Evolutionary conservation across 2,113 vertebrate species (phyloP), one percentile per base, ranked within the genome.

Genomic region (Pseudorectes ferrugineus): DNA sequence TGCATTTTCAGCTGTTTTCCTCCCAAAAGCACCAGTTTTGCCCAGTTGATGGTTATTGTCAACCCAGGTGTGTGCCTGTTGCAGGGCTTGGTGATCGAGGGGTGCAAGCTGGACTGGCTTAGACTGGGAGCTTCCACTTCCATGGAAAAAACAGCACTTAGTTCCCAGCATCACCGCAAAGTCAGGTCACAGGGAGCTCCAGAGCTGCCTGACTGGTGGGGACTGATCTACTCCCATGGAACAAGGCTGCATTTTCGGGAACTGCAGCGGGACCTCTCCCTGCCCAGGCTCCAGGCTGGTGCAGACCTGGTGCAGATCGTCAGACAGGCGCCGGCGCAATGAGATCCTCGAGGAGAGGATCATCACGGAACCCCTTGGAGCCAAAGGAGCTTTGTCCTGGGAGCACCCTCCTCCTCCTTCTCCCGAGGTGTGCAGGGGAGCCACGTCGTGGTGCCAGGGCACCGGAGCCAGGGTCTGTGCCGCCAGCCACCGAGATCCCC

Each of bases 281-380:
- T 28, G 20, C 18, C 3, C 17, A 2, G 29, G 71, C 75, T 83
- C 48, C 58, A 19, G 67, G 45, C 48, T 7, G 67, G 11, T 35
- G 67, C 87, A 43, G 12, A 22, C 5, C 3, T 7, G 5, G 1
- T 2, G 36, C 0, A 2, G 33, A 6, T 48, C 0, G 0, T 19
- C 25, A n/a, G 75, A 8, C 16, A 29, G 81, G 45, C 2, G 0
- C 45, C 58, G 10, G 74, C 0, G 1, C 22, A 1, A 6, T 0
- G 46, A 29, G 36, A 5, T 31, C 72, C 76, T 33, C 0, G 5
- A 10, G 74, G 62, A 42, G 31, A 45, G 18, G 8, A 55, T 24
- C 35, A 35, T 4, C 78, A 9, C 2, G 0, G 58, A 14, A 10
- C 7, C 1, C 4, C 45, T 21, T 2, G 23, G 24, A 68, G 77